Base-by-base conservation (phyloP, 30 jellyfish, hydroid and myxozoan species). In the Sanderia malayensis region DNA sequence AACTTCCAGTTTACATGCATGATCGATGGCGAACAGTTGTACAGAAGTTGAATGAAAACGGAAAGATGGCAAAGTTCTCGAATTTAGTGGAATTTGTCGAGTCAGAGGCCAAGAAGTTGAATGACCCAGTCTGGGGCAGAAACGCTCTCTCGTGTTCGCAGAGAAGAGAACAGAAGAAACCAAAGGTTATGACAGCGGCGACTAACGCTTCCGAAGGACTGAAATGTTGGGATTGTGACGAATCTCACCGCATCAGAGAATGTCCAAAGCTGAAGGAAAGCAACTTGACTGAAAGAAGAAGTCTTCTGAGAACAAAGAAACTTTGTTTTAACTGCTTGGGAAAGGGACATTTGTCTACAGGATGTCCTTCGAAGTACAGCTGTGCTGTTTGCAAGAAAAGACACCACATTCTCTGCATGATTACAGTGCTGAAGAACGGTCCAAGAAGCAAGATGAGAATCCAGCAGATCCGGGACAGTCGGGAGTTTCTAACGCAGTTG, bases 301-400 rank as follows among this genome's bases (percentile, higher is more conserved):
- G 53, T 49, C 59, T 74, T 63, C 31, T 66, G 65, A 27, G 33
- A 41, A 24, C 27, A 72, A 72, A 53, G 62, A 30, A 33, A 30
- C 84, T 72, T 20, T 72, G 84, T 53, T 72, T 55, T 32, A 58
- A 58, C 64, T 72, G 84, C 46, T 31, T 53, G 64, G 74, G 74
- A 30, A 58, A 72, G 25, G 84, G 64, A 18, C 84, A 72, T 72
- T 52, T 72, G 10, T 52, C 61, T 28, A 27, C 61, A 33, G 74
- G 30, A 28, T 72, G 84, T 63, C 44, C 62, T 31, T 52, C 62
- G 53, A 72, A 58, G 23, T 58, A 60, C 64, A 32, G 24, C 18
- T 72, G 84, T 24, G 73, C 62, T 27, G 73, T 37, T 52, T 72
- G 75, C 61, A 30, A 72, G 74, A 53, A 37, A 13, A 37, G 52